Evolutionary conservation across 2,888 invertebrate species (phyloP), one percentile per base, ranked within the genome.

Genomic region (Clunio marinus): DNA sequence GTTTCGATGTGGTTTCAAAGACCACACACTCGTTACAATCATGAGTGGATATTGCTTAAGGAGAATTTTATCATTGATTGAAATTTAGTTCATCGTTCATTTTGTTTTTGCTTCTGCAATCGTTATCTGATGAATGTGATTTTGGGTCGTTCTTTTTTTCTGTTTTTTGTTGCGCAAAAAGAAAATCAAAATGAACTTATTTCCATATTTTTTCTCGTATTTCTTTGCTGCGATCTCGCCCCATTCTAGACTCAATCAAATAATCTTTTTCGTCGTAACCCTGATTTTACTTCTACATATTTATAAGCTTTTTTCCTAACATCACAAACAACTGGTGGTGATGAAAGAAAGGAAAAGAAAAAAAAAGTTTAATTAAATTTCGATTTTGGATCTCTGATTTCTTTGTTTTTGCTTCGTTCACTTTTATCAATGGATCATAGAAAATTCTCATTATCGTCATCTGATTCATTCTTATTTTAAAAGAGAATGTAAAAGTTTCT

Each of bases 321-420:
- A 32, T 7, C 32, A 32, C 4, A 32, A 32, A 32, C 4, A 32
- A 32, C 4, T 32, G n/a, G 7, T 22, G 22, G 3, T 17, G 17
- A 17, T 2, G 15, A 20, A 5, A 8, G 22, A 22, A 17, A 2
- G 2, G 5, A 25, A 27, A n/a, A 24, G n/a, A 57, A 24, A 57
- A 27, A 27, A 27, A 57, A 57, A 57, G 57, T 57, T 57, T 57
- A 57, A 57, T 57, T 57, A 57, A 57, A 57, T 57, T 57, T 27
- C 57, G 10, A 57, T 57, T 27, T 27, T 27, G 25, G n/a, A 13
- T 2, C 57, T 15, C 4, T 5, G 25, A 24, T 25, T 10, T 5
- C 8, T 13, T 57, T 57, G 15, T 51, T 22, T 51, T 17, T 51
- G 17, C 20, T 51, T 41, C 3, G 41, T 20, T 51, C n/a, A 5